Conservation (phyloP, 2,797 vertebrate species). For the Potorous gilbertii region DNA sequence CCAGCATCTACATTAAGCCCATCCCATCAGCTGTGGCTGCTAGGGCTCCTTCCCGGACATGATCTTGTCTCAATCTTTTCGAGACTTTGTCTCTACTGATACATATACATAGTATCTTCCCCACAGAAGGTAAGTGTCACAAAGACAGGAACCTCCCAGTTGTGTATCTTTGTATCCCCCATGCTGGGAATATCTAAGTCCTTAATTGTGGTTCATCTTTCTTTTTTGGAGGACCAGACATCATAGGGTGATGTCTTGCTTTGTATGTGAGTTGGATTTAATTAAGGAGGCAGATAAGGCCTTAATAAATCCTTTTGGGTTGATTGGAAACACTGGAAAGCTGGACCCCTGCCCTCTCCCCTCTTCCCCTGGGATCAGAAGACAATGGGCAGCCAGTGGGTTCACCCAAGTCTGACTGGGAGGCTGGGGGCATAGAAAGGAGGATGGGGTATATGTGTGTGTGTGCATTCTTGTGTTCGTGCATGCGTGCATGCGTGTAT, state of each 20-base stretch:
- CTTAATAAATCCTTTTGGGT: background rate
- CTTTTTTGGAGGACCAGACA: background rate
- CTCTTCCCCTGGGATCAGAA: background rate
- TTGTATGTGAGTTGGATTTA: background rate
- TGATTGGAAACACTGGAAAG: background rate
- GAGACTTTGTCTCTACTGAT: too few relatives aligned
- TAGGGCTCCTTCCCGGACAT: background rate
- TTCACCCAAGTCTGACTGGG: background rate
- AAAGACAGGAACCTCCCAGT: too few relatives aligned
- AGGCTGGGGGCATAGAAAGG: background rate
- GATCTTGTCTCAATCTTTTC: background rate
- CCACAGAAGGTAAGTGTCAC: too few relatives aligned
- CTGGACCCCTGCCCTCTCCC: background rate
- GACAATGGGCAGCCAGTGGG: background rate
- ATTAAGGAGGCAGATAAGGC: background rate
- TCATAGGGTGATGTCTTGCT: background rate
- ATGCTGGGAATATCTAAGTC: too few relatives aligned
- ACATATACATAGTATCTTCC: too few relatives aligned
- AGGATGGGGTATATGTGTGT: too few relatives aligned
- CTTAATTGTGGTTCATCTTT: background rate
- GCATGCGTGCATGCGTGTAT: too few relatives aligned
- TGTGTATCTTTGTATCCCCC: background rate
- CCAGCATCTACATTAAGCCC: background rate
- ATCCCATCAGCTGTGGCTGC: background rate
- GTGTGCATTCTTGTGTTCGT: background rate